Base-by-base conservation (phyloP, 2,888 invertebrate genomes). In the Drosophila subsilvestris region DNA sequence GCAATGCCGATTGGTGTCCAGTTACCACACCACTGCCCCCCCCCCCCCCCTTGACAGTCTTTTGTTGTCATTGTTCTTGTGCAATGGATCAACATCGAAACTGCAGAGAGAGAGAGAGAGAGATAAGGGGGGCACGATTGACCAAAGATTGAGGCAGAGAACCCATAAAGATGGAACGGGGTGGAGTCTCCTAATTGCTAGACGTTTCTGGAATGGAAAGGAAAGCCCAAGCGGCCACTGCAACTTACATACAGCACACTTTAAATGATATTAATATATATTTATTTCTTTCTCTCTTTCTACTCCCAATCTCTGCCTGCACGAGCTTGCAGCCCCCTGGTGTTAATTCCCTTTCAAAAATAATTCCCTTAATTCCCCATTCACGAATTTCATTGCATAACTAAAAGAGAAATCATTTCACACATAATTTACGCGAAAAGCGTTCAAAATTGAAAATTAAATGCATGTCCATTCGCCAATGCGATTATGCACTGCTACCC, bases 11-110 rank as follows among this genome's bases (percentile, higher is more conserved):
- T 62, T 62, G 71, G 71, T 71, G 72, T 61, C 63, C 62, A 59
- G 67, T 71, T 70, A 70, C 71, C 57, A 70, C 70, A 63, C 71
- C 62, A 70, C 57, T n/a, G n/a, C n/a, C n/a, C n/a, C 63, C 55
- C 65, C 54, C 54, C 57, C 66, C 54, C 37, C 45, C 67, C 37
- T 45, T 58, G 45, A 51, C 57, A 57, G 57, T 47, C 47, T 57
- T 56, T 61, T 58, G 59, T 65, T 66, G 29, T 43, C 29, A 18
- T 47, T 55, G 54, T 68, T 72, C 17, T 63, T 63, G 74, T 65
- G 75, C 83, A 78, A 78, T 74, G 76, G 69, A 81, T 79, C 79
- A 81, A 37, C 14, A 74, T 75, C 37, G 47, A 42, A 49, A 47
- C 27, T 20, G 10, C 32, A 25, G 29, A 49, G 37, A 48, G 10